Evolutionary conservation across 2,113 vertebrate genomes (phyloP), one percentile per base, ranked within the genome.

Genomic region (Pollachius pollachius): DNA sequence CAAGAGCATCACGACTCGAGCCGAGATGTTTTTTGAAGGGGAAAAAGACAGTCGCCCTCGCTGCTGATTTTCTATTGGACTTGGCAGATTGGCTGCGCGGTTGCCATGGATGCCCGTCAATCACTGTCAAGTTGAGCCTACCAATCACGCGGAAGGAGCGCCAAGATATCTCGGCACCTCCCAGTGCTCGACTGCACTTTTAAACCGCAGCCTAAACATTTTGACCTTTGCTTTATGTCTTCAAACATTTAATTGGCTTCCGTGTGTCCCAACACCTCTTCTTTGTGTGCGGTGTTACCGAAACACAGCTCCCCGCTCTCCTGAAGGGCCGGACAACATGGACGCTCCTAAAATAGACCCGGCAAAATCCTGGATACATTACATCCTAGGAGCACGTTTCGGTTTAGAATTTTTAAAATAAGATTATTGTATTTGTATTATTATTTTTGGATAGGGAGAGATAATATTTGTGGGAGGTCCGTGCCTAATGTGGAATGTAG

Each of bases 101-200:
- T 95, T 94, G 91, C 94, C 94, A 94, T 93, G 94, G 94, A 89
- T 91, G 86, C 93, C 91, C 95, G 95, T 96, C 95, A 95, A 94
- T 98, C 96, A 96, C 90, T 90, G 92, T 92, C 93, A 91, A 85
- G 85, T 93, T 91, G 92, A 72, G 79, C 93, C 92, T 93, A 92
- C 96, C 95, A 97, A 97, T 97, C 95, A 91, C 89, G 84, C 88
- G 82, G 83, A 85, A 77, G 86, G 72, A 84, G 61, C 74, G 70
- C 62, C 54, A 60, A 71, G 75, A 70, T 82, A 81, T 85, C 89
- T 91, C 92, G 90, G 93, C 93, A 83, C 93, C 95, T 94, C 93
- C 94, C 93, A 57, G 86, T 73, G 67, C 81, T 88, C 86, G 77
- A 87, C 89, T 78, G 89, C 89, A 85, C 87, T 91, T 90, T 83